Conservation (phyloP, 53 echinoderm and acorn worm genomes). For the Echinometra lucunter region DNA sequence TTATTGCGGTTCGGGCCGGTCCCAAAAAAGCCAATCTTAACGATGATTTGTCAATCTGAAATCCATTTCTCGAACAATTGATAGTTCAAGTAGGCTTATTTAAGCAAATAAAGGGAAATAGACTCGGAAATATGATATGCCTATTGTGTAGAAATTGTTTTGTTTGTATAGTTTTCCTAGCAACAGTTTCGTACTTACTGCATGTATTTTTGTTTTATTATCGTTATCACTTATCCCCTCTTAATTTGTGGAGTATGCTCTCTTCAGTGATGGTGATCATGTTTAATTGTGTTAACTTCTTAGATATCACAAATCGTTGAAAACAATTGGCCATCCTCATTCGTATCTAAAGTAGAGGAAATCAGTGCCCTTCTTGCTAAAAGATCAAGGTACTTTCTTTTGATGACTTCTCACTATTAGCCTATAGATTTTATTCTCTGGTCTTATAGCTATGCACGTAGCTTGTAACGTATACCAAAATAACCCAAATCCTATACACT, state of each 20-base stretch:
- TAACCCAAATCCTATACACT: too few relatives aligned
- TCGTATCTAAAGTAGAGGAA: too few relatives aligned
- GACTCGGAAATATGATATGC: neutral
- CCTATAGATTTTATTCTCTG: too few relatives aligned
- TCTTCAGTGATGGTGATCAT: neutral
- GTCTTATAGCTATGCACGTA: too few relatives aligned
- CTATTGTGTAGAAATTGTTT: neutral
- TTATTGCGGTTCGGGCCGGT: neutral
- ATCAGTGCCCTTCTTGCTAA: too few relatives aligned
- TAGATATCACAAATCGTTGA: neutral
- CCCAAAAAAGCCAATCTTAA: conserved; percentile 48
- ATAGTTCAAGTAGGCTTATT: conserved; percentile 23
- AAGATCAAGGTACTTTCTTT: too few relatives aligned
- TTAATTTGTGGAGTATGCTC: neutral
- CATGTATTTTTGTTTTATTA: neutral
- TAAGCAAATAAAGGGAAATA: neutral
- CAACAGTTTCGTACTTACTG: neutral
- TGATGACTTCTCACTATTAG: too few relatives aligned
- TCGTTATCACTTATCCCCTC: neutral
- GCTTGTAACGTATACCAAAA: too few relatives aligned
- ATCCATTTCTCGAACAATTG: conserved; percentile 39
- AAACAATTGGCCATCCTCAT: neutral
- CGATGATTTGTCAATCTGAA: conserved; percentile 44
- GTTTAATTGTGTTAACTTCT: conserved; percentile 12
- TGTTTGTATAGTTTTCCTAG: conserved; percentile 28